phyloP scores from a whole-genome alignment of 30 jellyfish, hydroid and myxozoan species.

The Aurelia aurita region DNA sequence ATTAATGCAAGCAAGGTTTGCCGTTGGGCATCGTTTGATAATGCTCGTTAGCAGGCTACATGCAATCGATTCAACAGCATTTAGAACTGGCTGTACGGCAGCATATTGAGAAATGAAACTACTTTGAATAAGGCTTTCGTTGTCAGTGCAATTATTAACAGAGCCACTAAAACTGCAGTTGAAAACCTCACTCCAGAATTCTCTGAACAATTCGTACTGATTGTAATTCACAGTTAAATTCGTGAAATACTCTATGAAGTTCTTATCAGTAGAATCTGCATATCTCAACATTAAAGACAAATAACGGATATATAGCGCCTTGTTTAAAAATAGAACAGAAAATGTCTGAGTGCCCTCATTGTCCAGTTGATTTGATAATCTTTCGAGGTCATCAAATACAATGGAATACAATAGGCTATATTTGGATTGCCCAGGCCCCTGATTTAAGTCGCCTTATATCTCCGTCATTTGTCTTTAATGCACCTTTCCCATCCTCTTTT shows the following conservation, averaged over 20 bases:
- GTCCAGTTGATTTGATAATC: too few relatives aligned
- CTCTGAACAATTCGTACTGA: constrained; percentile 68
- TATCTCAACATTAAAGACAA: constrained; percentile 14
- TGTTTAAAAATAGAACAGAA: too few relatives aligned
- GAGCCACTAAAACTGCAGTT: constrained; percentile 25
- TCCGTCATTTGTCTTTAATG: too few relatives aligned
- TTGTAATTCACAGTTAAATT: constrained; percentile 12
- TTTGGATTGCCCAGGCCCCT: too few relatives aligned
- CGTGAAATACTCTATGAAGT: constrained; percentile 42
- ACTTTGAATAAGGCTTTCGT: constrained; percentile 21
- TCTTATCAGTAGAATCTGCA: constrained; percentile 35
- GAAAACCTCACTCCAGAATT: constrained; percentile 71
- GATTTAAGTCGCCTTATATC: too few relatives aligned
- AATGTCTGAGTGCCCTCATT: too few relatives aligned
- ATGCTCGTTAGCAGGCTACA: constrained; percentile 54
- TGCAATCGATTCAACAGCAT: constrained; percentile 51
- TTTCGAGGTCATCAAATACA: too few relatives aligned
- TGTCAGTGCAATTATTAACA: constrained; percentile 34
- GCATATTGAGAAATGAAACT: constrained; percentile 13
- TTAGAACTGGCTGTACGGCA: constrained; percentile 32
- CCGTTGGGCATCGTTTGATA: constrained; percentile 23
- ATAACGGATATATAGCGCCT: too few relatives aligned
- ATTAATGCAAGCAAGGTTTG: neutral
- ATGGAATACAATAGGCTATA: too few relatives aligned
- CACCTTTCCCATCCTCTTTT: constrained; percentile 55